phyloP scores from a whole-genome alignment of 2,888 invertebrate genomes.

The Cephus rjabovi region DNA sequence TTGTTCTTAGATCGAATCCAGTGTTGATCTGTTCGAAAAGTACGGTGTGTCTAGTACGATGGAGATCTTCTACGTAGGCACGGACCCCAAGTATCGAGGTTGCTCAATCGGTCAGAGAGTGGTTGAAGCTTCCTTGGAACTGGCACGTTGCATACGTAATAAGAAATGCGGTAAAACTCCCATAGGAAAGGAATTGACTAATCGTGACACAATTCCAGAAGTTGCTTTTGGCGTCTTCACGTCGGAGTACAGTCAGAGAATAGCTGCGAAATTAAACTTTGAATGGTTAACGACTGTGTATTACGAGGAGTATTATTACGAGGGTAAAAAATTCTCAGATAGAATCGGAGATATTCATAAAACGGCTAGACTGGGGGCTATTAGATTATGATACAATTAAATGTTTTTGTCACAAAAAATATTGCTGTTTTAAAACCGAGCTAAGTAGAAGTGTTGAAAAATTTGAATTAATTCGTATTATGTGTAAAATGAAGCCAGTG shows the following conservation, averaged over 20 bases:
- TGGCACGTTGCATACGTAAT: constrained; percentile 43
- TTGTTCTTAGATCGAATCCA: constrained; percentile 41
- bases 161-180: constrained; percentile 57
- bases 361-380: constrained; percentile 40
- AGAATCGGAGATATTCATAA: constrained; percentile 65
- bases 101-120: constrained; percentile 71
- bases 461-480: not conserved
- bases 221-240: constrained; percentile 75
- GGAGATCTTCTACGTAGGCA: constrained; percentile 78
- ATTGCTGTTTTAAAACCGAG: too few relatives aligned
- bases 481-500: too few relatives aligned
- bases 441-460: not conserved
- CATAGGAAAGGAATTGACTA: not conserved
- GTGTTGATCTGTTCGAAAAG: constrained; percentile 69
- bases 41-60: constrained; percentile 72
- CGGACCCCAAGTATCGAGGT: constrained; percentile 69
- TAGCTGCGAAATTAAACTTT: constrained; percentile 72
- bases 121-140: constrained; percentile 69
- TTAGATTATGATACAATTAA: constrained; percentile 24
- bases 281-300: constrained; percentile 69
- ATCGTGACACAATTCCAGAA: constrained; percentile 62
- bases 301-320: constrained; percentile 70
- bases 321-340: constrained; percentile 73
- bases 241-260: constrained; percentile 71
- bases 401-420: not conserved